phyloP scores from a whole-genome alignment of 2,888 invertebrate species.

The Cacoxenus indagator region DNA sequence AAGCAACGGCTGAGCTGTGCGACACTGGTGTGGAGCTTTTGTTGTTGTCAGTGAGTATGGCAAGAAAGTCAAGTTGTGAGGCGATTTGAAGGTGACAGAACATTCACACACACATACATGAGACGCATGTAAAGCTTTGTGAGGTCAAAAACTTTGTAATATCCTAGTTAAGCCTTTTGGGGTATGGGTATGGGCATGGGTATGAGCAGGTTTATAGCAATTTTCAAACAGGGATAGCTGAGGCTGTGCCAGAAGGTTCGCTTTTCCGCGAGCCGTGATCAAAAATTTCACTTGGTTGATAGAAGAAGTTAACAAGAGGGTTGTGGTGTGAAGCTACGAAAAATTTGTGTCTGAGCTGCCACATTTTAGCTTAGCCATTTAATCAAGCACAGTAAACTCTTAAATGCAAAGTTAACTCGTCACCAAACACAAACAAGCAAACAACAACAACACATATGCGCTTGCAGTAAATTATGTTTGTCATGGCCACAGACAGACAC shows the following conservation, averaged over 20 bases:
- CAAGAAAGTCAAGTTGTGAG: neutral
- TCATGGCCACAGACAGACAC: neutral
- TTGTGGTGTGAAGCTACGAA: neutral
- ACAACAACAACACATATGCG: neutral
- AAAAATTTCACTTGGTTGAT: too few species aligned
- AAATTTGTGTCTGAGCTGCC: neutral
- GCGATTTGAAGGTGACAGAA: neutral
- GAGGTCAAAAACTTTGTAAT: slow-evolving; percentile 61
- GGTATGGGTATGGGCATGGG: neutral
- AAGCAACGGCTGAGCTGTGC: slow-evolving; percentile 39
- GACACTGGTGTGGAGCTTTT: slow-evolving; percentile 48
- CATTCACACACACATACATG: neutral
- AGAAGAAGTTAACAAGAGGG: neutral
- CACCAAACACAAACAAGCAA: slow-evolving; percentile 1
- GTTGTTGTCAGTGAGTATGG: slow-evolving; percentile 42
- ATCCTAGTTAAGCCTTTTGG: slow-evolving; percentile 50
- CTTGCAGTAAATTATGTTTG: slow-evolving; percentile 8
- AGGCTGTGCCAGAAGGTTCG: too few species aligned
- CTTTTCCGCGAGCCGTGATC: neutral
- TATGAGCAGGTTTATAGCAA: slow-evolving; percentile 35
- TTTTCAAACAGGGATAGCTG: slow-evolving; percentile 9
- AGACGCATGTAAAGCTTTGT: slow-evolving; percentile 51
- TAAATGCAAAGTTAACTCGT: slow-evolving; percentile 18
- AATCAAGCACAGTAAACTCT: slow-evolving; percentile 8
- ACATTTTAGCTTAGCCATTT: neutral